Base-by-base conservation (phyloP, 53 echinoderm and acorn worm species). In the Echinarachnius parma region DNA sequence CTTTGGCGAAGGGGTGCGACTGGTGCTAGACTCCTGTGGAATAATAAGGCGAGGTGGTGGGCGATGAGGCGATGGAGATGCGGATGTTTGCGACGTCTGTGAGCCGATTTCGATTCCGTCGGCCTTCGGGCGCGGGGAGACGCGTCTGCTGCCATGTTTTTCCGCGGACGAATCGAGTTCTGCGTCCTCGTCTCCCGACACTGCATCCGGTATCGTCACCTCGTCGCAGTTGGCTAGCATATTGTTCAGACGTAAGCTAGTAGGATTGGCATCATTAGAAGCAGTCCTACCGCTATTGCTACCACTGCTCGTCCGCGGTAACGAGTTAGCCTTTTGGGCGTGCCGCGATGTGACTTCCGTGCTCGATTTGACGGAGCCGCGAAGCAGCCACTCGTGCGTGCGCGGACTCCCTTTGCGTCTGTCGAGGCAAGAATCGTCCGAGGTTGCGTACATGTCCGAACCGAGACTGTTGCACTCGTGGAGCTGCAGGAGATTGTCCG, bases 21-120 rank as follows among this genome's bases (percentile, higher is more conserved):
- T 72, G 34, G 30, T 72, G 42, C 36, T 24, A 34, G 55, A 50
- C 32, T 50, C 56, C 8, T 72, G 74, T 42, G 74, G 74, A 28
- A 72, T 72, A 9, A 72, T 57, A 37, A 72, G 57, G 74, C 74
- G 74, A 42, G 74, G 74, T 15, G 74, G 74, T 56, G 42, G 74
- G 42, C 57, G 55, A 57, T 54, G 56, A 25, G 74, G n/a, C 4
- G 28, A 36, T 13, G 74, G 74, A 1, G 74, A 72, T 26, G 74
- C 27, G 3, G 74, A 72, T 26, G 74, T 39, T n/a, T 42, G 74
- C n/a, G 74, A 24, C 4, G n/a, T n/a, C n/a, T 54, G 55, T 10
- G 37, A 55, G 20, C 24, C 29, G 37, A 45, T 34, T 54, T 72
- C 74, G 22, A 54, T 56, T 28, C 57, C 56, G 24, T 42, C 57